Conservation (phyloP, 2,797 vertebrate species). For the Echeneis naucrates region DNA sequence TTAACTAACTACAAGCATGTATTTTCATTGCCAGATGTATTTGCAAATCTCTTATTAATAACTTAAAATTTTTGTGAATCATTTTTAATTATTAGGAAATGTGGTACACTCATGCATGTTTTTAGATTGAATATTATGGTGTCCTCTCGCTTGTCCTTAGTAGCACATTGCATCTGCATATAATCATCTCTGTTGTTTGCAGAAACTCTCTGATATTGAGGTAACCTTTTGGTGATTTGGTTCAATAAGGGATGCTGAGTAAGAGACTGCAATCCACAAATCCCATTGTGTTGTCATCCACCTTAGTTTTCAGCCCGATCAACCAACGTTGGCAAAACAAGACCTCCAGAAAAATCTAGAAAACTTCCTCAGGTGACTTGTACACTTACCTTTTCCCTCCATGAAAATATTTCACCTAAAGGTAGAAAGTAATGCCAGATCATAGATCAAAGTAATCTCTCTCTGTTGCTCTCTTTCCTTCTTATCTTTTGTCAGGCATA, state of each 20-base stretch:
- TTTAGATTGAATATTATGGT: constrained; percentile 4
- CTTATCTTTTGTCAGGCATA: constrained; percentile 57
- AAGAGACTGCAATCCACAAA: constrained; percentile 41
- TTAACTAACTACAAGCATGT: constrained; percentile 10
- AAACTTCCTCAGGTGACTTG: constrained; percentile 65
- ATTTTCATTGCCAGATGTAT: constrained; percentile 25
- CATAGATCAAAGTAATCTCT: constrained; percentile 57
- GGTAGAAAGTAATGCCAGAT: constrained; percentile 12
- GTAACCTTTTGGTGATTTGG: constrained; percentile 31
- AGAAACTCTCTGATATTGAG: constrained; percentile 32
- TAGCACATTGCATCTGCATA: constrained; percentile 18
- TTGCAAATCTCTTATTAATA: constrained; percentile 7
- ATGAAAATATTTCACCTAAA: constrained; percentile 9
- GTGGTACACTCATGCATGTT: background rate
- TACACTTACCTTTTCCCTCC: constrained; percentile 48
- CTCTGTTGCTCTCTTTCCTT: constrained; percentile 41
- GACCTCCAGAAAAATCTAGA: constrained; percentile 38
- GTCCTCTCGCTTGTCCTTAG: constrained; percentile 8
- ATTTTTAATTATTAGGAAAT: background rate
- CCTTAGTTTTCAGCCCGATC: constrained; percentile 29
- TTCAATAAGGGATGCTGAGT: constrained; percentile 52
- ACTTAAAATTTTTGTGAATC: constrained; percentile 3
- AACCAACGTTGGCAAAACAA: constrained; percentile 36
- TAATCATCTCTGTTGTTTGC: constrained; percentile 20
- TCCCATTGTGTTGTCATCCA: constrained; percentile 24